Percentiles rank a stretch among this genome's conserved stretches.
phyloP scores from a whole-genome alignment of 2,888 invertebrate genomes.

The Eilema caniola region DNA sequence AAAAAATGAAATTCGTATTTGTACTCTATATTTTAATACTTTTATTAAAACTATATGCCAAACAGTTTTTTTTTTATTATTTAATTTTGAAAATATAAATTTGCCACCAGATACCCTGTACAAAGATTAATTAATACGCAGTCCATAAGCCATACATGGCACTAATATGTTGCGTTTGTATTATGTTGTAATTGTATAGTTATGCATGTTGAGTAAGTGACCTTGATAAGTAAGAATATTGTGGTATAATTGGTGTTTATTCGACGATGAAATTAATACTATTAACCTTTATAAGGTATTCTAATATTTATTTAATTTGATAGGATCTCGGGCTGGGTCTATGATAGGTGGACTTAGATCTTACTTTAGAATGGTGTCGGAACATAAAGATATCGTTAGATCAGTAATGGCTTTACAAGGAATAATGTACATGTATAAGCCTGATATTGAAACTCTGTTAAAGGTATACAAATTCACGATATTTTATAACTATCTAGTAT shows the following conservation, averaged over 20 bases:
- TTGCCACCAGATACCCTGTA: too few species aligned
- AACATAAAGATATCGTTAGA: conserved; percentile 93
- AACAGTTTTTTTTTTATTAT: too few species aligned
- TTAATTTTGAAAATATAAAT: too few species aligned
- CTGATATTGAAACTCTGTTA: conserved; percentile 88
- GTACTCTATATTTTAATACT: too few species aligned
- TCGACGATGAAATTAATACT: background rate
- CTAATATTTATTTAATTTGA: background rate
- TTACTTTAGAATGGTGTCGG: conserved; percentile 91
- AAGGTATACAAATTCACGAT: conserved; percentile 67
- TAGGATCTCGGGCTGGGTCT: conserved; percentile 69
- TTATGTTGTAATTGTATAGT: too few species aligned
- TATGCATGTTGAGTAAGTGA: background rate
- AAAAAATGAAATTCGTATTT: too few species aligned
- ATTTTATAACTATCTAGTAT: background rate
- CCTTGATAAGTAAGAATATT: background rate
- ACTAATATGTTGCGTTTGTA: too few species aligned
- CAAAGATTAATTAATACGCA: too few species aligned
- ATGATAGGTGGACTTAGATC: conserved; percentile 74
- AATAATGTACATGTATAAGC: conserved; percentile 90
- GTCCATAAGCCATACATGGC: too few species aligned
- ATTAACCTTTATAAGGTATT: too few species aligned
- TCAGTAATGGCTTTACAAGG: conserved; percentile 92
- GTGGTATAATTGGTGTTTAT: background rate
- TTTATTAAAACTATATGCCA: too few species aligned